Conservation (phyloP, 2,888 invertebrate species). For the Orthosia gracilis region DNA sequence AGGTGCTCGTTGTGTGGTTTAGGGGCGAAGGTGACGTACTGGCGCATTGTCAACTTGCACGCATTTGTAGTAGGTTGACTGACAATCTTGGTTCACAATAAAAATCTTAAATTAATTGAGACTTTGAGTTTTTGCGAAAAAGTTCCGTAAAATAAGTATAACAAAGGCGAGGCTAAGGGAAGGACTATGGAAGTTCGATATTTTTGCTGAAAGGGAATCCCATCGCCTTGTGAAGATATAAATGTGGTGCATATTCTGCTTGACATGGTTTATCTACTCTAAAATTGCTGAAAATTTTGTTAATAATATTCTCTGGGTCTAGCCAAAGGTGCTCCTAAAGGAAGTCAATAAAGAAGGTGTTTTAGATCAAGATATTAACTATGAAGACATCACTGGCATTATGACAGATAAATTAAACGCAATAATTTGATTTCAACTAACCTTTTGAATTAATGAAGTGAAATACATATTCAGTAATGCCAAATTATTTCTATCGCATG, state of each 20-base stretch:
- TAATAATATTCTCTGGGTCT: too few relatives aligned
- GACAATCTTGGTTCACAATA: background rate
- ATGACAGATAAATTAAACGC: background rate
- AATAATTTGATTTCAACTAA: background rate
- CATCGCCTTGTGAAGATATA: too few relatives aligned
- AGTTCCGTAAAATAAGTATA: too few relatives aligned
- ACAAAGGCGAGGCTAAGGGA: too few relatives aligned
- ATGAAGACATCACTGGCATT: background rate
- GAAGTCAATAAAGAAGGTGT: background rate
- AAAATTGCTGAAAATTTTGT: too few relatives aligned
- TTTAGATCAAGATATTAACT: background rate
- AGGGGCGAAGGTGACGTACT: constrained; percentile 30
- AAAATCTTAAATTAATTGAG: too few relatives aligned
- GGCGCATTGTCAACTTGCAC: background rate
- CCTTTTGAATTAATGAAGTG: constrained; percentile 5
- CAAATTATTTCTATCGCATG: constrained; percentile 9
- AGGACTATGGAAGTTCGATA: too few relatives aligned
- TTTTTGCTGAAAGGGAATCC: too few relatives aligned
- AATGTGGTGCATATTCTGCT: too few relatives aligned
- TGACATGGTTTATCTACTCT: too few relatives aligned
- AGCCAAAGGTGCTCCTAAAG: background rate
- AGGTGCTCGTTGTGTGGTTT: constrained; percentile 29
- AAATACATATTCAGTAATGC: constrained; percentile 10
- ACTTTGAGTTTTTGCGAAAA: too few relatives aligned
- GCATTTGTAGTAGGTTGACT: too few relatives aligned